Base-by-base conservation (phyloP, 2,113 vertebrate species). In the Corythoichthys intestinalis region DNA sequence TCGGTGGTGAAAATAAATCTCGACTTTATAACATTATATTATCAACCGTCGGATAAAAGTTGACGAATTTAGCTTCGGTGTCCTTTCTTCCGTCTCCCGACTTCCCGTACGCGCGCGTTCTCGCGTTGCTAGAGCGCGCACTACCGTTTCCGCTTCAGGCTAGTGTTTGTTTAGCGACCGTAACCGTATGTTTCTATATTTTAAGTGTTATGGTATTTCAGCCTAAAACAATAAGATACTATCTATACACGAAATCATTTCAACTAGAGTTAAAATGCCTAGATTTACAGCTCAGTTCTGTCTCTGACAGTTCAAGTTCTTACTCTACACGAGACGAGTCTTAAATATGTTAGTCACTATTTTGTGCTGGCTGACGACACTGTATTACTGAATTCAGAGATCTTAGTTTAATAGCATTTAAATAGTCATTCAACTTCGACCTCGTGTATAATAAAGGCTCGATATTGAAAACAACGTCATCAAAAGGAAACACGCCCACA, bases 81-180 rank as follows among this genome's bases (percentile, higher is more conserved):
- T 84, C 79, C 74, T 70, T 65, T 78, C 82, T 85, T 83, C 75
- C 80, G 81, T 82, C 68, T 83, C 70, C 59, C 70, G 10, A 83
- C 78, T 88, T 87, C 86, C 82, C 74, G 66, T 82, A 63, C 47
- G 65, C 65, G 78, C 82, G 71, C 84, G 77, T 67, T 41, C 1
- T 72, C 82, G 80, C 67, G 38, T 52, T 50, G 34, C 38, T 20
- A 41, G 57, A 65, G 72, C 82, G 74, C 81, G 81, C 70, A 63
- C 62, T 3, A 7, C 54, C 56, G 9, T 14, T 39, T 37, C 63
- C 10, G 67, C 67, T 62, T 72, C 66, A 41, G 74, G 74, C 5
- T 78, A 70, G 78, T 66, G 77, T 39, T 13, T 4, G 56, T 57
- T 57, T 57, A 58, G 4, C 56, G 1, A 37, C 10, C 20, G 9